Evolutionary conservation across 2,888 invertebrate genomes (phyloP), one percentile per base, ranked within the genome.

Genomic region (Epistrophella euchroma): DNA sequence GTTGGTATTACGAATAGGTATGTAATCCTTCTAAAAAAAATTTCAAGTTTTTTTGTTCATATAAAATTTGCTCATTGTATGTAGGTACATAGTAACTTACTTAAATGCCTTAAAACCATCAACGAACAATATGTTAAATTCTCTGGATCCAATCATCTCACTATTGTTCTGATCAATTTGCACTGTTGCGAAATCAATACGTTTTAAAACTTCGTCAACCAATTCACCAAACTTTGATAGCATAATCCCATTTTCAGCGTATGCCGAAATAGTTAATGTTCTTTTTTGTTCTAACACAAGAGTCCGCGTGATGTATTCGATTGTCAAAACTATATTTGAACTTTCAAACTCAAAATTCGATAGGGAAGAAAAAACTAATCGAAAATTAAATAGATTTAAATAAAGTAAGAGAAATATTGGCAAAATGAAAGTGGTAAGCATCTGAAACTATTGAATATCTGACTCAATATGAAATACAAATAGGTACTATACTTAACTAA

Each of bases 111-210:
- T 47, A 28, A 74, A 47, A 22, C 83, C 15, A 43, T 83, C 79
- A 11, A 87, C 75, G 55, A 87, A 55, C 0, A 87, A n/a, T 19
- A 87, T 55, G 13, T 76, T 83, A 45, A 72, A 83, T 19, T 75
- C 58, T 35, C 82, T 77, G 9, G 9, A 1, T 37, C 47, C 37
- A 74, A 28, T 19, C 40, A 28, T 40, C 9, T 52, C 17, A 50
- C 11, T 52, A 32, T 32, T n/a, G 2, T 9, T 11, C 15, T 28
- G 52, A 55, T 74, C 73, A 28, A 73, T 28, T 19, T 52, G 62
- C 4, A 64, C 73, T 10, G 22, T 74, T 45, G 37, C 60, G 7
- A 37, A 47, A 25, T 73, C 72, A 17, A 55, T n/a, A 1, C 52
- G 52, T 28, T 52, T 40, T 13, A 74, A 52, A 25, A 74, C 2